Percentiles rank a stretch among this genome's conserved stretches.
Conservation (phyloP, 1,140 invertebrate species). For the Drosophila auraria region DNA sequence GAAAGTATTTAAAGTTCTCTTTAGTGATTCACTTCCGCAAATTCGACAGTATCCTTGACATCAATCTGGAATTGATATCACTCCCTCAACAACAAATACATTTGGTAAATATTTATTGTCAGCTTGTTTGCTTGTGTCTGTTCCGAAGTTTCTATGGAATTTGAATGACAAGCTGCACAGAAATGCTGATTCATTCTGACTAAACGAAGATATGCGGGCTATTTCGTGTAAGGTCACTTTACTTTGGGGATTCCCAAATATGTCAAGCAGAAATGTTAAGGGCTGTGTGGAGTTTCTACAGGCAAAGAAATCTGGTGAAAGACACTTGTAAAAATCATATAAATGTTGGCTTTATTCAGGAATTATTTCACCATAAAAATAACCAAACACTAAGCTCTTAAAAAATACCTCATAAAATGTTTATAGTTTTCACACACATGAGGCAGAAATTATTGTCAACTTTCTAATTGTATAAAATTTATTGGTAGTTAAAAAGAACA, state of each 20-base stretch:
- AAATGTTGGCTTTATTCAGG: too few species aligned
- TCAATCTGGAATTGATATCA: constrained; percentile 31
- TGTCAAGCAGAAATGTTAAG: too few species aligned
- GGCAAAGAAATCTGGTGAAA: neutral
- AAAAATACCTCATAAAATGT: neutral
- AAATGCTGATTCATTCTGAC: constrained; percentile 46
- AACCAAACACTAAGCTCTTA: too few species aligned
- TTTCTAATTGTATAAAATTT: too few species aligned
- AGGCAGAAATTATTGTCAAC: too few species aligned
- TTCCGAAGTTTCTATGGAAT: constrained; percentile 40
- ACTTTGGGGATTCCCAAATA: constrained; percentile 29
- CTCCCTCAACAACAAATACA: constrained; percentile 24
- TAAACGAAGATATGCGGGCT: constrained; percentile 36
- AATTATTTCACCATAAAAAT: neutral
- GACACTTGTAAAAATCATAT: too few species aligned
- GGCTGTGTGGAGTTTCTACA: neutral
- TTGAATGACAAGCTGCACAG: constrained; percentile 26
- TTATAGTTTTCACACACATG: too few species aligned
- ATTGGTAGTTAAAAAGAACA: too few species aligned
- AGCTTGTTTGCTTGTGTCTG: constrained; percentile 19
- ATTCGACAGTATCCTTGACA: constrained; percentile 37
- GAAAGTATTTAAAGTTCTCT: neutral
- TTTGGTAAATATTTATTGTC: constrained; percentile 38
- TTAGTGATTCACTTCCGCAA: constrained; percentile 26
- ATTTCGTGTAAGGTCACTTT: constrained; percentile 22